These are phyloP conservation scores for Asarcornis scutulata DNA, from an alignment of 2,113 vertebrate species.

Conservation along the genomic window DNA sequence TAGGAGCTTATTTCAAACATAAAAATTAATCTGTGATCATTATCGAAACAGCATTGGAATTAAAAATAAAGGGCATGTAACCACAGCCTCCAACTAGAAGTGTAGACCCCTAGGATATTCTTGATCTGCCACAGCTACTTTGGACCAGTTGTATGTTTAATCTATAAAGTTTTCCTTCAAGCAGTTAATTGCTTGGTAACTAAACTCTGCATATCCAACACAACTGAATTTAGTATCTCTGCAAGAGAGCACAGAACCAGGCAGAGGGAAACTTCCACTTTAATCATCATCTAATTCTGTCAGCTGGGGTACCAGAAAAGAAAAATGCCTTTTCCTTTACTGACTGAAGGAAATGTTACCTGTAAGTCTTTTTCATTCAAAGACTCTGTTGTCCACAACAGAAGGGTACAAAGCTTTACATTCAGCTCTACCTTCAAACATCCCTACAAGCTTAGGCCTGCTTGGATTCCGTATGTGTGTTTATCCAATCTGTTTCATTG, in stretches of 20 bases:
- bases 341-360: background rate
- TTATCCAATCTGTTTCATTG: background rate
- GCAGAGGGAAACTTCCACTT: background rate
- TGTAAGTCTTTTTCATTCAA: background rate
- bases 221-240: background rate
- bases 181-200: background rate
- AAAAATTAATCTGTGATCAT: background rate
- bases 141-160: background rate
- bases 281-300: background rate
- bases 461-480: background rate
- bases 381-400: background rate
- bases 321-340: background rate
- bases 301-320: background rate
- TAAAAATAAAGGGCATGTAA: background rate
- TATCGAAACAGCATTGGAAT: background rate
- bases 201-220: background rate
- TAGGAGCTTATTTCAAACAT: background rate
- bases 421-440: background rate
- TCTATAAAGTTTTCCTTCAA: background rate
- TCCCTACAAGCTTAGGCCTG: background rate
- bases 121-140: background rate
- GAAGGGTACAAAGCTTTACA: background rate
- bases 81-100: rapidly evolving
- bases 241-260: background rate
- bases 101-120: background rate